Percentiles rank a stretch among this genome's conserved stretches.
Conservation (phyloP, 2,797 vertebrate species). For the Amphiprion clarkii region DNA sequence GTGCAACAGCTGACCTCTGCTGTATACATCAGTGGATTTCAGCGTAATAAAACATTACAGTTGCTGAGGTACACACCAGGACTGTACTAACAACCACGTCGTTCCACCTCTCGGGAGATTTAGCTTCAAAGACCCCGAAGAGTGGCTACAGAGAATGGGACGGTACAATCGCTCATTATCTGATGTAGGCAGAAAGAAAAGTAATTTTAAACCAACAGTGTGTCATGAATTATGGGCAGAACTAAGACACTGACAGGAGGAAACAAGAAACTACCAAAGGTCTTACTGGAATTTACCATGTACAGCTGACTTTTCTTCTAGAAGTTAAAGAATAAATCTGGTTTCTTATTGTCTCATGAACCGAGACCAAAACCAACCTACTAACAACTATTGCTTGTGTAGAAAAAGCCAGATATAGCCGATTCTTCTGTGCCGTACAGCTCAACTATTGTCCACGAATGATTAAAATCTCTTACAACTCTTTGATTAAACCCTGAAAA, state of each 20-base stretch:
- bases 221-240: neutral
- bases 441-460: slow-evolving; percentile 7
- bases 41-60: slow-evolving; percentile 56
- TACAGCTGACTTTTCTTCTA: slow-evolving; percentile 6
- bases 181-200: slow-evolving; percentile 7
- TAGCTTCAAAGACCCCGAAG: slow-evolving; percentile 30
- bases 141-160: neutral
- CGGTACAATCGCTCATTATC: slow-evolving; percentile 2
- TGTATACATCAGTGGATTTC: slow-evolving; percentile 46
- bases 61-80: slow-evolving; percentile 36
- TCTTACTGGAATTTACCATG: slow-evolving; percentile 2
- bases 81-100: slow-evolving; percentile 28
- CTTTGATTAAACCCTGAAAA: too few relatives aligned
- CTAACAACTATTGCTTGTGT: neutral
- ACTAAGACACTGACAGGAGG: slow-evolving; percentile 10
- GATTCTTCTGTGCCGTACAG: neutral
- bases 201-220: slow-evolving; percentile 9
- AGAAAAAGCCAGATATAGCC: neutral
- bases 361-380: neutral
- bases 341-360: neutral
- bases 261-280: neutral
- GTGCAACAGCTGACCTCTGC: slow-evolving; percentile 52
- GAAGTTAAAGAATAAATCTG: neutral
- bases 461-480: neutral
- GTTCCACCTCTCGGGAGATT: slow-evolving; percentile 24